Base-by-base conservation (phyloP, 2,888 invertebrate species). In the Sesia apiformis region DNA sequence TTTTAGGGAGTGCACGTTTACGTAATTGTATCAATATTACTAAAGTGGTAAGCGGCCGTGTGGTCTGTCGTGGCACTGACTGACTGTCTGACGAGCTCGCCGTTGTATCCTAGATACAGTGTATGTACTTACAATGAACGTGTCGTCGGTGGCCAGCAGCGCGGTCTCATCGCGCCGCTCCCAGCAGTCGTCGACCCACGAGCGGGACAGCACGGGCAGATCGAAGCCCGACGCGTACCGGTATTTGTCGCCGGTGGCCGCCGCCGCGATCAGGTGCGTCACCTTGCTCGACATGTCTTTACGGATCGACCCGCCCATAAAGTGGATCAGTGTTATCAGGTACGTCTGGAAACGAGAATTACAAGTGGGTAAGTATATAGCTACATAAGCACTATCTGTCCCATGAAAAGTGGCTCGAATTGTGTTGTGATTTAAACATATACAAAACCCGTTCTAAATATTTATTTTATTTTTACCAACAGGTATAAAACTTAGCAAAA, bases 221-320 rank as follows among this genome's bases (percentile, higher is more conserved):
- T 96, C 94, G 84, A 97, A 95, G 56, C 96, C 95, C 60, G 95
- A 94, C 57, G 98, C 98, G 85, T 97, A 97, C 87, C 96, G 94
- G 84, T 98, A 98, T 90, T 98, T 98, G 67, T 96, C 96, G 58
- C 98, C 97, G 52, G 94, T 94, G 69, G 95, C 95, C 67, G 93
- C 92, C 71, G 95, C 96, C 61, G 98, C 96, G 66, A 99, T 96
- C 64, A 99, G 91, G 91, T 98, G 98, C 55, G 98, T 98, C 64
- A 97, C 95, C 76, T 94, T 95, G 56, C 93, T 92, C 59, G 93
- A 93, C 92, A 97, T 94, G 75, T 98, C 97, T 86, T 95, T 96
- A 62, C 97, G 93, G 72, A 98, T 96, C 69, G 97, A 97, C 52
- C 98, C 98, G 66, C 98, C 98, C 98, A 98, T 98, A 79, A 95